Percentiles rank a stretch among this genome's conserved stretches.
phyloP scores from a whole-genome alignment of 2,888 invertebrate genomes.

The Belgica antarctica region DNA sequence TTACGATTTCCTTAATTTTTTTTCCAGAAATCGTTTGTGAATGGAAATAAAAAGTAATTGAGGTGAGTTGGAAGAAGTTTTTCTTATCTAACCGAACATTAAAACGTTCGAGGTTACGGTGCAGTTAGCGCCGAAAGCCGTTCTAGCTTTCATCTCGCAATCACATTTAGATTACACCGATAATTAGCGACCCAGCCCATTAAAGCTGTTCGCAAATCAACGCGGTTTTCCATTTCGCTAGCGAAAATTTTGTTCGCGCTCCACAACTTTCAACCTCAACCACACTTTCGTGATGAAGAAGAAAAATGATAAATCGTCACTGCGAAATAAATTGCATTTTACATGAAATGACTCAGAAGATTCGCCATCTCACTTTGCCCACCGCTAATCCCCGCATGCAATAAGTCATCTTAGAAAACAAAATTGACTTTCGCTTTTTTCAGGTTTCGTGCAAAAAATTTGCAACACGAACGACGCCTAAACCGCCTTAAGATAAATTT shows the following conservation, averaged over 20 bases:
- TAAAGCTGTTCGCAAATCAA: neutral
- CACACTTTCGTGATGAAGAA: neutral
- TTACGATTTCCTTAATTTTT: neutral
- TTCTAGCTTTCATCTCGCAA: neutral
- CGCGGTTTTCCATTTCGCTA: neutral
- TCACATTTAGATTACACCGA: neutral
- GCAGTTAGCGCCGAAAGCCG: too few species aligned
- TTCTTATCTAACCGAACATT: neutral
- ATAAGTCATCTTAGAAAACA: slow-evolving; percentile 29
- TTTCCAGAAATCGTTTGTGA: too few species aligned
- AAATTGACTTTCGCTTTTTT: slow-evolving; percentile 24
- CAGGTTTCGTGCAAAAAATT: neutral
- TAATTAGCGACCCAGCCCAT: slow-evolving; percentile 5
- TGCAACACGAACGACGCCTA: neutral
- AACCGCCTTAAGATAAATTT: neutral
- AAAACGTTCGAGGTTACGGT: too few species aligned
- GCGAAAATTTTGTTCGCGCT: neutral
- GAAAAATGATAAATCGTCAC: slow-evolving; percentile 1
- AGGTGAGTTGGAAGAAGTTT: neutral
- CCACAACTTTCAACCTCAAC: neutral
- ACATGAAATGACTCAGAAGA: slow-evolving; percentile 31
- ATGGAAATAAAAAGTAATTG: neutral
- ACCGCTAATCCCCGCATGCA: neutral
- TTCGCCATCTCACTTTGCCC: slow-evolving; percentile 2
- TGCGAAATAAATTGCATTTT: slow-evolving; percentile 21